A percentile compares a stretch with the other conserved stretches of the same genome.
These are phyloP conservation scores for Thalassophryne amazonica DNA, from an alignment of 2,797 vertebrate species.

Conservation along the genomic window DNA sequence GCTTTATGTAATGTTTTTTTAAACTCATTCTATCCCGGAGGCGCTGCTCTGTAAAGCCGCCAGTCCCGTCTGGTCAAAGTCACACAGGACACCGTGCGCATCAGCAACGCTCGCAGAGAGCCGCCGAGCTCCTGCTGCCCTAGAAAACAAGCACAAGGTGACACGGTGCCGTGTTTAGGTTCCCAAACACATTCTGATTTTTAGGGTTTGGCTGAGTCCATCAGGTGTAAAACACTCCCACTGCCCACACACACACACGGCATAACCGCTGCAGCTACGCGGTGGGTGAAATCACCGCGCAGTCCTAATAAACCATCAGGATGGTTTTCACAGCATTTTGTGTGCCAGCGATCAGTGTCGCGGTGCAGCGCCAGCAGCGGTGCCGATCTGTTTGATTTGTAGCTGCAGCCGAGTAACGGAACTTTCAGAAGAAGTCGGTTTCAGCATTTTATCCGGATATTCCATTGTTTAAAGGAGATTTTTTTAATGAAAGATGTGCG, in stretches of 20 bases:
- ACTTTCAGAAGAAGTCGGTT: constrained; percentile 34
- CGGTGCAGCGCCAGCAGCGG: constrained; percentile 50
- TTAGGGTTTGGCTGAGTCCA: constrained; percentile 40
- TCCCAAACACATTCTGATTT: constrained; percentile 18
- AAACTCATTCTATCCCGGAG: constrained; percentile 28
- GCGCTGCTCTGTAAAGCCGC: constrained; percentile 37
- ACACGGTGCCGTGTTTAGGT: background rate
- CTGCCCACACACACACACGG: constrained; percentile 2
- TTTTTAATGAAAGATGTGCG: too few species aligned
- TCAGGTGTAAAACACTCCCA: background rate
- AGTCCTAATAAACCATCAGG: constrained; percentile 72
- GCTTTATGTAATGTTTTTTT: constrained; percentile 14
- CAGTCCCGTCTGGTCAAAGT: constrained; percentile 63
- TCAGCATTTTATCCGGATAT: too few species aligned
- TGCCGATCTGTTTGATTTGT: constrained; percentile 69
- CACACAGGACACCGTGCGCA: constrained; percentile 58
- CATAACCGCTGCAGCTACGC: constrained; percentile 26
- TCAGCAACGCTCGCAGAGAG: constrained; percentile 46
- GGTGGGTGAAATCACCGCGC: constrained; percentile 60
- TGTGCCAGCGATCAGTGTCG: constrained; percentile 65
- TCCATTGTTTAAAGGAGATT: too few species aligned
- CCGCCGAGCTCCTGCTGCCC: constrained; percentile 25
- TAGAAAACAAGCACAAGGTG: constrained; percentile 55
- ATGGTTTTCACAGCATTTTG: constrained; percentile 71
- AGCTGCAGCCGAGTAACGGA: constrained; percentile 57